Evolutionary conservation across 2,113 vertebrate genomes (phyloP).

Genomic region (Ceyx margarethae): DNA sequence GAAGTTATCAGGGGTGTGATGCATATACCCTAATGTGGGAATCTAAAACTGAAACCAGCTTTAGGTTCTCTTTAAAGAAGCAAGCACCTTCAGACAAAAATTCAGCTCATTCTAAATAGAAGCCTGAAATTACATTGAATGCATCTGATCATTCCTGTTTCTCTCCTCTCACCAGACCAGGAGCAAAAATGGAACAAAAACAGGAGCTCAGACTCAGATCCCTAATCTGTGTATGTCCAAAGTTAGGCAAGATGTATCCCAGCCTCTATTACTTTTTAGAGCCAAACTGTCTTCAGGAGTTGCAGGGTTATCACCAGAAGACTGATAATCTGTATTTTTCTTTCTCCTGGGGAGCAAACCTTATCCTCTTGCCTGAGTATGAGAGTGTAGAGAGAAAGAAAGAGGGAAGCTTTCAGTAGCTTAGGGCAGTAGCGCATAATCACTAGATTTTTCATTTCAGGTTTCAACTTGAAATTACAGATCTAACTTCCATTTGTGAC

Average conservation of each 20-base stretch:
- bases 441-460: conserved; percentile 54
- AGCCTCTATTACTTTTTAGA: not conserved
- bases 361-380: conserved; percentile 16
- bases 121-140: not conserved
- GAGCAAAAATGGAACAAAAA: not conserved
- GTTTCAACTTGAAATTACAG: conserved; percentile 62
- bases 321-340: conserved; percentile 21
- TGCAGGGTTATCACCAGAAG: conserved; percentile 22
- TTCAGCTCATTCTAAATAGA: not conserved
- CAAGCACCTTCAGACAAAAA: not conserved
- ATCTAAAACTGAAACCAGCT: not conserved
- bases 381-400: not conserved
- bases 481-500: conserved; percentile 58
- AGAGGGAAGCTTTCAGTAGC: conserved; percentile 14
- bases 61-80: not conserved
- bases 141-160: not conserved
- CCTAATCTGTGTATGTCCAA: not conserved
- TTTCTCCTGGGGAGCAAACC: conserved; percentile 15
- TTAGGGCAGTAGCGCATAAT: conserved; percentile 56
- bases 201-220: not conserved
- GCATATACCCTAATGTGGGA: not conserved
- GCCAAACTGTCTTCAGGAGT: not conserved
- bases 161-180: not conserved
- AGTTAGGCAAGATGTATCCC: not conserved
- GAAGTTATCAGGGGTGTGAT: not conserved